Conservation (phyloP, 2,888 invertebrate genomes). For the Therioaphis trifolii region DNA sequence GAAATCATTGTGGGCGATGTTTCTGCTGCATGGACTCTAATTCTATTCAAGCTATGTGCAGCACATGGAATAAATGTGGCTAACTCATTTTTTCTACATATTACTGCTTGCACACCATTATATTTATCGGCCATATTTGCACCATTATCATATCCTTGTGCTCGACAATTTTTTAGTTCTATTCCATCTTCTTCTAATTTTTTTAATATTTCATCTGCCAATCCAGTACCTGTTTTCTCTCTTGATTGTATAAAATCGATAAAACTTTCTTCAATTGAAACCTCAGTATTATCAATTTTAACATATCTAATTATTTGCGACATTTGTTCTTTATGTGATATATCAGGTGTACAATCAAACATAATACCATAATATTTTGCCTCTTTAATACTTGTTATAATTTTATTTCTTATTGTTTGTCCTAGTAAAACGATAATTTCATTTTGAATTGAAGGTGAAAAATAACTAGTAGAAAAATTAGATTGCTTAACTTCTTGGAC, state of each 20-base stretch:
- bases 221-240: slow-evolving; percentile 13
- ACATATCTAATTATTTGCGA: slow-evolving; percentile 3
- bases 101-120: slow-evolving; percentile 26
- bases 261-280: too few species aligned
- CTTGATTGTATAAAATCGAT: slow-evolving; percentile 22
- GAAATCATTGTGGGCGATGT: too few species aligned
- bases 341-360: too few species aligned
- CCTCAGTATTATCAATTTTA: too few species aligned
- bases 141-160: slow-evolving; percentile 23
- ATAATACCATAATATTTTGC: slow-evolving; percentile 35
- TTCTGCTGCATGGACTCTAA: too few species aligned
- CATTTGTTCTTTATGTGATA: slow-evolving; percentile 36
- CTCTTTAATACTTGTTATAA: too few species aligned
- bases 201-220: slow-evolving; percentile 3
- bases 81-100: slow-evolving; percentile 24
- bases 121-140: slow-evolving; percentile 22
- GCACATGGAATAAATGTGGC: slow-evolving; percentile 20
- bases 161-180: slow-evolving; percentile 16
- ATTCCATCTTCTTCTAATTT: slow-evolving; percentile 30
- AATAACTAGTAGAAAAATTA: too few species aligned
- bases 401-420: too few species aligned
- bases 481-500: too few species aligned
- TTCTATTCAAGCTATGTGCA: too few species aligned
- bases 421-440: too few species aligned
- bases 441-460: too few species aligned